phyloP scores from a whole-genome alignment of 1,140 invertebrate genomes.

The Hypothenemus hampei region DNA sequence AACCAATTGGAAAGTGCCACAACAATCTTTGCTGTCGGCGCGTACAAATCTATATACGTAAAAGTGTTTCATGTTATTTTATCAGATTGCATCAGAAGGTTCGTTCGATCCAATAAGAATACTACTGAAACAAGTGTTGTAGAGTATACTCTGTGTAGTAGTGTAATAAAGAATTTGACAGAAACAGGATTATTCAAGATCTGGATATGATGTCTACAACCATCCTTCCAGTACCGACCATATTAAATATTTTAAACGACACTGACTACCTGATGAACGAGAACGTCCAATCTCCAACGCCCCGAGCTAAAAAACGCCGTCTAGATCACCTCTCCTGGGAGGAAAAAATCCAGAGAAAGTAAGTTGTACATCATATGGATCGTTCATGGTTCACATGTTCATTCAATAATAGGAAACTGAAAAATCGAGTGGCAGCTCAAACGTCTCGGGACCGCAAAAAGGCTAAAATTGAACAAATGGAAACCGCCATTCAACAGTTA shows the following conservation, averaged over 20 bases:
- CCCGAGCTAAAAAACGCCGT: constrained; percentile 61
- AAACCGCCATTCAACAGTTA: constrained; percentile 62
- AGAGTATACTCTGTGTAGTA: too few relatives aligned
- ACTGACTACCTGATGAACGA: constrained; percentile 44
- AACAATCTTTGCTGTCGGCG: too few relatives aligned
- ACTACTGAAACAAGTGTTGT: too few relatives aligned
- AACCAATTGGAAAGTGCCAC: too few relatives aligned
- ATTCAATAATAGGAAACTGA: constrained; percentile 84
- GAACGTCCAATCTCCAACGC: constrained; percentile 42
- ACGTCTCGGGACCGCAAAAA: constrained; percentile 96
- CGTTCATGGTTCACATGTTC: neutral
- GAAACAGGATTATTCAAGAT: too few relatives aligned
- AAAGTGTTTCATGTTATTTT: too few relatives aligned
- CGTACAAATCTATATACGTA: too few relatives aligned
- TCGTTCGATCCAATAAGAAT: too few relatives aligned
- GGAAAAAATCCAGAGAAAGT: constrained; percentile 79
- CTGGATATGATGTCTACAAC: constrained; percentile 10
- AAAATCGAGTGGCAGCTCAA: constrained; percentile 96
- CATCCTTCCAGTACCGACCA: constrained; percentile 47
- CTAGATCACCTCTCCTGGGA: constrained; percentile 76
- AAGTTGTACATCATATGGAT: constrained; percentile 45
- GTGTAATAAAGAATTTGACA: too few relatives aligned
- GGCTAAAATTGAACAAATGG: constrained; percentile 83
- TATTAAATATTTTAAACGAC: constrained; percentile 47
- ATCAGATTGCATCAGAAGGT: too few relatives aligned